Percentiles rank a stretch among this genome's conserved stretches.
Conservation (phyloP, 2,888 invertebrate genomes). For the Leptinotarsa juncta region DNA sequence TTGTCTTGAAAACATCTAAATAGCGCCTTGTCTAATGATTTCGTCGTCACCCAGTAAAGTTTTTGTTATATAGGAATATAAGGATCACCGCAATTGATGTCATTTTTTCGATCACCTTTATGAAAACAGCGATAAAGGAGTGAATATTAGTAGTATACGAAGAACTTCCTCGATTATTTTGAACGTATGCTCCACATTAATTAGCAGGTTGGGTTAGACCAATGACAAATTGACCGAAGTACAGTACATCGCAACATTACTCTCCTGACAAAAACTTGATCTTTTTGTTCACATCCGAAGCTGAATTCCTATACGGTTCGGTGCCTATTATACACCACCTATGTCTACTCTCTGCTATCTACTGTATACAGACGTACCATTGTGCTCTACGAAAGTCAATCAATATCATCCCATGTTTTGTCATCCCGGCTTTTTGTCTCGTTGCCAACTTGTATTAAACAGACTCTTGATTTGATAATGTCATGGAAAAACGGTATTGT, state of each 20-base stretch:
- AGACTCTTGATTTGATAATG: constrained; percentile 54
- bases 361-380: constrained; percentile 46
- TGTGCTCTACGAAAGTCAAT: constrained; percentile 49
- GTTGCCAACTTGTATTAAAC: constrained; percentile 56
- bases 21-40: too few relatives aligned
- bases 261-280: constrained; percentile 37
- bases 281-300: constrained; percentile 51
- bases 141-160: too few relatives aligned
- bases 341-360: constrained; percentile 46
- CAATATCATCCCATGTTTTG: constrained; percentile 52
- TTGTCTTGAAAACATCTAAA: too few relatives aligned
- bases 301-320: constrained; percentile 46
- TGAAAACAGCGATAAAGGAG: background rate
- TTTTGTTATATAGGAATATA: too few relatives aligned
- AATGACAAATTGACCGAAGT: constrained; percentile 33
- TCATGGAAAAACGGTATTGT: constrained; percentile 38
- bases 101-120: too few relatives aligned
- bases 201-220: constrained; percentile 30
- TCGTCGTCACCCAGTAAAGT: too few relatives aligned
- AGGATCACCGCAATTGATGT: too few relatives aligned
- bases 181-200: constrained; percentile 27
- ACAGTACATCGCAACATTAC: constrained; percentile 26
- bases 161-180: too few relatives aligned
- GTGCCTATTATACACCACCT: constrained; percentile 47
- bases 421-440: constrained; percentile 54